Evolutionary conservation across 2,797 vertebrate genomes (phyloP).

Genomic region (Sebastes cheni): DNA sequence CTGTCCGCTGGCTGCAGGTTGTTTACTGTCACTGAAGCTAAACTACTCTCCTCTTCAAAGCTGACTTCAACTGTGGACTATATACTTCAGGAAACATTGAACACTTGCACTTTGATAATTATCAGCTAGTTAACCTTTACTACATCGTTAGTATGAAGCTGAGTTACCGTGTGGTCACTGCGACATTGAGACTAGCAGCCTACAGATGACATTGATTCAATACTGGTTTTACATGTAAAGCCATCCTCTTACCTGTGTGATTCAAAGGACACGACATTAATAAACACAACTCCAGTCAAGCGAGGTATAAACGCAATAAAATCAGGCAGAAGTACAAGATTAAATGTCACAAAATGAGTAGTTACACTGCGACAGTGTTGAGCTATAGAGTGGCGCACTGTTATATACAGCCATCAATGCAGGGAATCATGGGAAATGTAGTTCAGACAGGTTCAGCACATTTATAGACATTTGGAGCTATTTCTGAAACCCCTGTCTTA

Average conservation of each 20-base stretch:
- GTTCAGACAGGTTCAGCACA: neutral
- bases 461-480: neutral
- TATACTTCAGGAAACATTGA: neutral
- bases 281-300: neutral
- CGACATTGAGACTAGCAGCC: neutral
- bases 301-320: neutral
- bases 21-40: neutral
- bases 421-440: slow-evolving; percentile 70
- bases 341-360: neutral
- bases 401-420: neutral
- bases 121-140: neutral
- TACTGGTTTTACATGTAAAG: neutral
- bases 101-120: neutral
- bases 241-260: slow-evolving; percentile 61
- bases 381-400: neutral
- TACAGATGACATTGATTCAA: neutral
- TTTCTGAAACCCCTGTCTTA: neutral
- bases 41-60: neutral
- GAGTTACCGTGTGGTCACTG: neutral
- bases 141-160: neutral
- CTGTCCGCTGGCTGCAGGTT: neutral
- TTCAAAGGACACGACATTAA: slow-evolving; percentile 72
- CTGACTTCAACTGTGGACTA: neutral
- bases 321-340: neutral
- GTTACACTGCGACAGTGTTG: neutral